Evolutionary conservation across 35 echinoderm and acorn worm species (phyloP).

Genomic region (Apostichopus parvimensis): DNA sequence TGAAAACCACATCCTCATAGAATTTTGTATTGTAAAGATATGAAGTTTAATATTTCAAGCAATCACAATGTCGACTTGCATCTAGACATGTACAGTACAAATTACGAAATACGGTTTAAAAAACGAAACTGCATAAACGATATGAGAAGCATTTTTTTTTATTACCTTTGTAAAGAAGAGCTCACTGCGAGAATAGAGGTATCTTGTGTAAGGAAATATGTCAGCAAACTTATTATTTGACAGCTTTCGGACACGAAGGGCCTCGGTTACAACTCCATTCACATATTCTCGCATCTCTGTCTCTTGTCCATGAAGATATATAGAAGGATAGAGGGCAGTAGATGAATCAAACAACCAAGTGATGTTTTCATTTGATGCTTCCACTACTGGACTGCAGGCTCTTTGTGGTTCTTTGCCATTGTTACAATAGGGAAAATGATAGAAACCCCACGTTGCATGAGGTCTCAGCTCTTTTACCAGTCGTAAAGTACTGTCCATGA

Average conservation of each 20-base stretch:
- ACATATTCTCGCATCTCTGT: neutral
- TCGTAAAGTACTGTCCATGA: conserved; percentile 68
- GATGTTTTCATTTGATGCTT: conserved; percentile 62
- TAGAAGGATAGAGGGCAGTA: conserved; percentile 80
- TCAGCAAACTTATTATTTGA: conserved; percentile 32
- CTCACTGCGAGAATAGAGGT: conserved; percentile 62
- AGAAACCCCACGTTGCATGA: conserved; percentile 74
- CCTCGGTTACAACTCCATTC: conserved; percentile 45
- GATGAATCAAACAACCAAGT: conserved; percentile 81
- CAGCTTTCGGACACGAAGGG: conserved; percentile 57
- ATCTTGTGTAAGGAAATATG: conserved; percentile 70
- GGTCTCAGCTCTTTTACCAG: conserved; percentile 73
- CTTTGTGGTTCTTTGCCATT: neutral
- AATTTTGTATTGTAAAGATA: too few species aligned
- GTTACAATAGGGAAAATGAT: conserved; percentile 78
- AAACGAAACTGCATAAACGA: too few species aligned
- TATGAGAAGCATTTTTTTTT: too few species aligned
- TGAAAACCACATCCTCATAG: too few species aligned
- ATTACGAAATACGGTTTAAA: too few species aligned
- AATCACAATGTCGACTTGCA: too few species aligned
- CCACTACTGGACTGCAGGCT: neutral
- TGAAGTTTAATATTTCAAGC: too few species aligned
- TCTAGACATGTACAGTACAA: too few species aligned
- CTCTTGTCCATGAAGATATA: conserved; percentile 53
- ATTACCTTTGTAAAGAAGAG: conserved; percentile 72